phyloP scores from a whole-genome alignment of 2,113 vertebrate genomes.

The Geothlypis trichas region DNA sequence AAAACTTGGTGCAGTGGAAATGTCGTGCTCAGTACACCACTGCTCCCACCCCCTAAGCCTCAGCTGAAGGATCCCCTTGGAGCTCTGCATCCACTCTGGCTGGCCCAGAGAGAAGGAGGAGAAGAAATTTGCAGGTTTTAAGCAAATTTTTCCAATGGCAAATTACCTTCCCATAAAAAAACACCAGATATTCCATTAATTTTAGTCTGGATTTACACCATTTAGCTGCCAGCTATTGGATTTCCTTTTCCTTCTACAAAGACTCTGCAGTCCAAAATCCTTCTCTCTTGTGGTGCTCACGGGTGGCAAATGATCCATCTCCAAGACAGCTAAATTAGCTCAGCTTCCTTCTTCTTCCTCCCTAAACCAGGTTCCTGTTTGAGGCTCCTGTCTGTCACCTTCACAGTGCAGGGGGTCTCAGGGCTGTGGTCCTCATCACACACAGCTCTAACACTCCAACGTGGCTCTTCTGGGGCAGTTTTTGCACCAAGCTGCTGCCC shows the following conservation, averaged over 20 bases:
- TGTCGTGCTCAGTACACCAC: fast-evolving
- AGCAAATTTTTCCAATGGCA: not conserved
- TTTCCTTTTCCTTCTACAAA: not conserved
- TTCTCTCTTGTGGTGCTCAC: not conserved
- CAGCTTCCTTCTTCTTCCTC: not conserved
- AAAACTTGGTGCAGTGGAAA: not conserved
- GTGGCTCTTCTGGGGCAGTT: not conserved
- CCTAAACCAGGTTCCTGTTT: not conserved
- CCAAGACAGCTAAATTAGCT: not conserved
- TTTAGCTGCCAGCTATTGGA: not conserved
- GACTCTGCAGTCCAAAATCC: not conserved
- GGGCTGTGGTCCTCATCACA: not conserved
- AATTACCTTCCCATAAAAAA: not conserved
- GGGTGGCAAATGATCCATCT: not conserved
- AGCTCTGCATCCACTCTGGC: not conserved
- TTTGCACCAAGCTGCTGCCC: not conserved
- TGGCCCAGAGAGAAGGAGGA: not conserved
- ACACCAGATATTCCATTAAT: not conserved
- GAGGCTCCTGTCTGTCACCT: not conserved
- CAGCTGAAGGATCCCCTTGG: not conserved
- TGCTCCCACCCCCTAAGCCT: not conserved
- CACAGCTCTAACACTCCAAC: not conserved
- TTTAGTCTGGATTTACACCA: not conserved
- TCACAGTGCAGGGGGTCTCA: not conserved
- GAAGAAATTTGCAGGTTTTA: not conserved